Evolutionary conservation across 1,140 invertebrate species (phyloP).

Genomic region (Amyelois transitella): DNA sequence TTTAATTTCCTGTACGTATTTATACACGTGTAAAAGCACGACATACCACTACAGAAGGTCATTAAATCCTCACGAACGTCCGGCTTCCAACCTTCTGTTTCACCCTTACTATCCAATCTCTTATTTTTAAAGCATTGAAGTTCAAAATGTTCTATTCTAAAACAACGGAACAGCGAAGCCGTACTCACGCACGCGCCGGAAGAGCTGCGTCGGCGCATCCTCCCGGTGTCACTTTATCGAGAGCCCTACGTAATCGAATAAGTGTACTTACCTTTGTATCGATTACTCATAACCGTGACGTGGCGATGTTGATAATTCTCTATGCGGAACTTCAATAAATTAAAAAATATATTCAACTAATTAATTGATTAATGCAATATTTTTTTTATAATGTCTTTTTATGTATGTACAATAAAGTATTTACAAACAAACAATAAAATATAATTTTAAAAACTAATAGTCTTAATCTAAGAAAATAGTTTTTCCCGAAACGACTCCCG

Average conservation of each 20-base stretch:
- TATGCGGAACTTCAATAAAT: too few relatives aligned
- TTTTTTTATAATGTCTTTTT: too few relatives aligned
- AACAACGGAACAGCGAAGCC: slow-evolving; percentile 58
- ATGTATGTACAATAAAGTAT: too few relatives aligned
- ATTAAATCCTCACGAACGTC: slow-evolving; percentile 16
- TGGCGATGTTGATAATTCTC: too few relatives aligned
- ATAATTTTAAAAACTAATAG: too few relatives aligned
- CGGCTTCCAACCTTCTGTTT: slow-evolving; percentile 12
- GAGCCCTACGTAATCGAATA: slow-evolving; percentile 34
- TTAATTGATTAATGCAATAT: too few relatives aligned
- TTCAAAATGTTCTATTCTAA: background rate
- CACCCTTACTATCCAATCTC: background rate
- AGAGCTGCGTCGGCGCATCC: slow-evolving; percentile 56
- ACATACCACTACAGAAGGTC: background rate
- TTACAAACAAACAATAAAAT: too few relatives aligned
- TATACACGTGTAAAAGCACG: background rate
- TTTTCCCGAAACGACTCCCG: too few relatives aligned
- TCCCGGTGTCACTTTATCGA: slow-evolving; percentile 39
- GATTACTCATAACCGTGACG: slow-evolving; percentile 23
- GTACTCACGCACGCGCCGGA: slow-evolving; percentile 65
- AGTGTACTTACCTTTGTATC: slow-evolving; percentile 35
- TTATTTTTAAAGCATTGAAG: background rate
- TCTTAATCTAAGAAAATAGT: too few relatives aligned
- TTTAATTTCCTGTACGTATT: background rate
- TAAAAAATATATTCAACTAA: too few relatives aligned